Evolutionary conservation across 1,140 invertebrate species (phyloP).

Genomic region (Hyposmocoma kahamanoa): DNA sequence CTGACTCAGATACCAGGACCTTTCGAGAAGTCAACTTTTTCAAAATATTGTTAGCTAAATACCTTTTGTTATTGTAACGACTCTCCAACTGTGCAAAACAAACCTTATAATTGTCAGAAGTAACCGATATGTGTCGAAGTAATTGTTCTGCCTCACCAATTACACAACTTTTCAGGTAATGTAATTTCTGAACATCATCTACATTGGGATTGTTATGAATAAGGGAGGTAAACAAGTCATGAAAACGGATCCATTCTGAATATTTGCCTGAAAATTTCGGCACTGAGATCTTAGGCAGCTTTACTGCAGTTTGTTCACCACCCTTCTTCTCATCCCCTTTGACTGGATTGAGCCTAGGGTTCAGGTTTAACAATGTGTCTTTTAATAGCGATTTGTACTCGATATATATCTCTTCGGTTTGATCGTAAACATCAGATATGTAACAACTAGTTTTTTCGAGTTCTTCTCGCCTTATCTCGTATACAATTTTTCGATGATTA

Average conservation of each 20-base stretch:
- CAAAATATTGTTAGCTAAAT: constrained; percentile 10
- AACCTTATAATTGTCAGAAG: constrained; percentile 3
- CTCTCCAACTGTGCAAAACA: constrained; percentile 7
- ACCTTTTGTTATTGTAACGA: constrained; percentile 12
- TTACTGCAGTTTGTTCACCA: not conserved
- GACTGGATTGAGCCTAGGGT: too few species aligned
- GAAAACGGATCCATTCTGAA: constrained; percentile 6
- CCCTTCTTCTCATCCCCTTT: too few species aligned
- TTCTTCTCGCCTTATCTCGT: too few species aligned
- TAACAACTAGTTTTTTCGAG: too few species aligned
- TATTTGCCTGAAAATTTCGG: constrained; percentile 5
- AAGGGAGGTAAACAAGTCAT: constrained; percentile 5
- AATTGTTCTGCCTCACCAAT: constrained; percentile 1
- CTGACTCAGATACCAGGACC: constrained; percentile 4
- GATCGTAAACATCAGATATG: too few species aligned
- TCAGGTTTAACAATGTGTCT: too few species aligned
- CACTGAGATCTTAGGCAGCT: constrained; percentile 1
- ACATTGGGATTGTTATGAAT: not conserved
- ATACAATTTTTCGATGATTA: too few species aligned
- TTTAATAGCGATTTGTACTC: too few species aligned
- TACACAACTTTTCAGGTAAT: constrained; percentile 6
- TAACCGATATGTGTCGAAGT: constrained; percentile 4
- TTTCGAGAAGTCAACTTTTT: constrained; percentile 8
- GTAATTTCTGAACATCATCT: constrained; percentile 4
- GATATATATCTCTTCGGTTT: too few species aligned